phyloP scores from a whole-genome alignment of 2,113 vertebrate species.

The Aramus guarauna region DNA sequence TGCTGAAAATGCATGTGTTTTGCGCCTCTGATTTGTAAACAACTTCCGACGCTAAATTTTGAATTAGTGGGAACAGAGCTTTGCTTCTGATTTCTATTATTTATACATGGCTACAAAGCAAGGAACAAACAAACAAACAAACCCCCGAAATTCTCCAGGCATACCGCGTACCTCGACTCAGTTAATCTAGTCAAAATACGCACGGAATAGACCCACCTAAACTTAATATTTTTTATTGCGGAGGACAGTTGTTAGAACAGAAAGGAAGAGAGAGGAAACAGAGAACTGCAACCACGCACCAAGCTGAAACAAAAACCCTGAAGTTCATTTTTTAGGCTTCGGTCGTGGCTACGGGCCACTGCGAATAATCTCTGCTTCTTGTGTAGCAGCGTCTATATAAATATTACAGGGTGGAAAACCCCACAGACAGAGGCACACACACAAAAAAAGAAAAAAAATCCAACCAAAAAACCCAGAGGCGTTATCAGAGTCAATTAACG shows the following conservation, averaged over 20 bases:
- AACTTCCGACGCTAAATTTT: neutral
- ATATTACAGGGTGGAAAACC: neutral
- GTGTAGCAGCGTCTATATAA: neutral
- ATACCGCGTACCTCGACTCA: neutral
- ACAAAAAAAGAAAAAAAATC: neutral
- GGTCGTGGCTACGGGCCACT: neutral
- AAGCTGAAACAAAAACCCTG: conserved; percentile 5
- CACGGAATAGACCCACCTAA: neutral
- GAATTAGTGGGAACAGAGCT: conserved; percentile 16
- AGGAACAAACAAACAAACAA: neutral
- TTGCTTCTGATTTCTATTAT: conserved; percentile 9
- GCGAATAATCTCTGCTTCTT: neutral
- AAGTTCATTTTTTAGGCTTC: conserved; percentile 28
- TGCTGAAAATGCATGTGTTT: neutral
- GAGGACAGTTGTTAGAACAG: neutral
- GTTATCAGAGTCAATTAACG: neutral
- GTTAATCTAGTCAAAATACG: neutral
- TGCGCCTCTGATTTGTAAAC: conserved; percentile 34
- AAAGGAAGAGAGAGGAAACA: neutral
- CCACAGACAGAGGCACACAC: neutral
- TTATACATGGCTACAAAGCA: neutral
- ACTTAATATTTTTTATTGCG: neutral
- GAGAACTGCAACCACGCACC: neutral
- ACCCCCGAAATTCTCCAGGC: neutral
- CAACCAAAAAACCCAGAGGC: neutral